Evolutionary conservation across 2,113 vertebrate species (phyloP).

Genomic region (Rhombomys opimus): DNA sequence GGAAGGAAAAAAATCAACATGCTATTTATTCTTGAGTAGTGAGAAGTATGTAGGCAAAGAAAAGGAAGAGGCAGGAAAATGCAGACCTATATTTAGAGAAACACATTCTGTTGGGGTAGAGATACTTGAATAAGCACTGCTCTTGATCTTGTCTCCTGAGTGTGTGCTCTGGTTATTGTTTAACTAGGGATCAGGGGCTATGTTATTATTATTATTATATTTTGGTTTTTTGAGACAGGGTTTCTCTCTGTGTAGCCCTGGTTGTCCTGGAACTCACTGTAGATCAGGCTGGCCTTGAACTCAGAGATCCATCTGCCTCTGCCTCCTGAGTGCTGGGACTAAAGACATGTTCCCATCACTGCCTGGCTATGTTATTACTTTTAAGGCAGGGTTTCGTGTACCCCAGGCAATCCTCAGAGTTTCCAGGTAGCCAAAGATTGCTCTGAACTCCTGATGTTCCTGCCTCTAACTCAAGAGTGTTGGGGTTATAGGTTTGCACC

Average conservation of each 20-base stretch:
- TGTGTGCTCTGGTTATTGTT: conserved; percentile 28
- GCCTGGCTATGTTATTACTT: background rate
- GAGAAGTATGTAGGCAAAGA: background rate
- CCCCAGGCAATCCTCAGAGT: background rate
- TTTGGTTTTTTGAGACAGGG: background rate
- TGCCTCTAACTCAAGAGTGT: too few species aligned
- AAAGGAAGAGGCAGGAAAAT: background rate
- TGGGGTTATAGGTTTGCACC: too few species aligned
- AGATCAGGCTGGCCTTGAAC: too few species aligned
- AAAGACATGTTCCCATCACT: too few species aligned
- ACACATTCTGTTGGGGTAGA: background rate
- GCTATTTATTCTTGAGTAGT: background rate
- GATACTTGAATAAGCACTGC: background rate
- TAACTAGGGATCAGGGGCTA: background rate
- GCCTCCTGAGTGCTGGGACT: too few species aligned
- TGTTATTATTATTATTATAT: background rate
- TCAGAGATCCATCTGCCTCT: too few species aligned
- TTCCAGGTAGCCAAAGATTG: background rate
- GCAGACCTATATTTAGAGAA: background rate
- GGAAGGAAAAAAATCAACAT: background rate
- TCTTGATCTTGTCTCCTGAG: background rate
- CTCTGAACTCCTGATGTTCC: too few species aligned
- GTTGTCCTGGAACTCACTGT: background rate
- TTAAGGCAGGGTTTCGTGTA: background rate
- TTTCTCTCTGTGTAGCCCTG: background rate